Percentiles rank a stretch among this genome's conserved stretches.
These are phyloP conservation scores for Antitype chi DNA, from an alignment of 2,888 invertebrate genomes.

Conservation along the genomic window DNA sequence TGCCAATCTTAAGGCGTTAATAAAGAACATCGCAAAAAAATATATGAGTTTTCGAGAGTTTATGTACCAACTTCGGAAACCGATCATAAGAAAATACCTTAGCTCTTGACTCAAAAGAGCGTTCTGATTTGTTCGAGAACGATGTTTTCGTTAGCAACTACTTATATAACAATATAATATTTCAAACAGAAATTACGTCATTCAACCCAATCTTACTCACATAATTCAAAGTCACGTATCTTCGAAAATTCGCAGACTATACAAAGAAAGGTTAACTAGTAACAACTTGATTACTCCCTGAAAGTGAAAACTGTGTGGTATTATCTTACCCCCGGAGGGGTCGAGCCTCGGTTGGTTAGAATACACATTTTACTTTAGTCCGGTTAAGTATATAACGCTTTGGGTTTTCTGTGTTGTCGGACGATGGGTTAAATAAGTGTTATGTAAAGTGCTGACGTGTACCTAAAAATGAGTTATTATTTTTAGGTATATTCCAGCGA, in stretches of 20 bases:
- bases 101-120: not conserved
- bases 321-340: not conserved
- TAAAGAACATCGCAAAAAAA: not conserved
- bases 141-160: not conserved
- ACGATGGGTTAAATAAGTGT: not conserved
- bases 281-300: constrained; percentile 5
- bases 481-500: constrained; percentile 13
- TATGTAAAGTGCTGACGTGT: constrained; percentile 21
- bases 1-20: no score
- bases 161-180: not conserved
- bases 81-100: not conserved
- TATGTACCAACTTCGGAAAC: not conserved
- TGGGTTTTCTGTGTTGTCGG: not conserved
- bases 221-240: not conserved
- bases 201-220: not conserved
- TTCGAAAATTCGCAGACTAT: not conserved
- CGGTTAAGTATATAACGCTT: constrained; percentile 25
- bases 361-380: constrained; percentile 27
- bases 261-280: constrained; percentile 6
- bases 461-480: constrained; percentile 20
- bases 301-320: constrained; percentile 16
- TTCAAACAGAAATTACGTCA: not conserved
- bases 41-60: not conserved
- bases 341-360: constrained; percentile 15
- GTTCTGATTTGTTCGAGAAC: not conserved